Percentiles rank a stretch among this genome's conserved stretches.
phyloP scores from a whole-genome alignment of 2,888 invertebrate genomes.

The Piscicola geometra region DNA sequence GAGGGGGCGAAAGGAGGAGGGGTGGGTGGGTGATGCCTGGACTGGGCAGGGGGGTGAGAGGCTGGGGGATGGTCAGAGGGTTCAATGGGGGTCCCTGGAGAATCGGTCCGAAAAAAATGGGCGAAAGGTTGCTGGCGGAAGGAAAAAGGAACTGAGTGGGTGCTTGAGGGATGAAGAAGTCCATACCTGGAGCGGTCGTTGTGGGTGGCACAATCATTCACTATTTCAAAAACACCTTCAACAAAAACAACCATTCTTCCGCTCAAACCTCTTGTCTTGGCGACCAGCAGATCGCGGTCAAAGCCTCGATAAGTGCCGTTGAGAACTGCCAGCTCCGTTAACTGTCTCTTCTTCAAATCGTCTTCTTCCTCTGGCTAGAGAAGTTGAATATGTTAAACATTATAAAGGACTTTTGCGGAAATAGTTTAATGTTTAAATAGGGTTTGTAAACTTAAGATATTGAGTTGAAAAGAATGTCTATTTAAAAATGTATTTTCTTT shows the following conservation, averaged over 20 bases:
- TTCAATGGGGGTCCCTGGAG: background rate
- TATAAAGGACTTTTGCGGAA: too few species aligned
- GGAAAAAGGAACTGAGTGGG: constrained; percentile 15
- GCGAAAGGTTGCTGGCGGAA: constrained; percentile 1
- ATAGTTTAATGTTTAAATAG: too few species aligned
- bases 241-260: too few species aligned
- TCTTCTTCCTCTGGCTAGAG: constrained; percentile 99
- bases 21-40: constrained; percentile 3
- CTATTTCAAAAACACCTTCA: too few species aligned
- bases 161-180: constrained; percentile 1
- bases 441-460: too few species aligned
- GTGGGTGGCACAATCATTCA: background rate
- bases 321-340: constrained; percentile 99
- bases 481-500: too few species aligned
- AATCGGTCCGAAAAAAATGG: constrained; percentile 28
- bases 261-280: background rate
- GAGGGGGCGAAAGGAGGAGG: constrained; percentile 5
- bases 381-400: too few species aligned
- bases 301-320: constrained; percentile 83
- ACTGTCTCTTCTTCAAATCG: constrained; percentile 96
- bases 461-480: too few species aligned
- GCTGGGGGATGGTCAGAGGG: background rate
- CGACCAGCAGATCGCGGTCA: background rate
- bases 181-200: background rate
- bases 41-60: constrained; percentile 29